Base-by-base conservation (phyloP, 2,797 vertebrate genomes). In the Petrocephalus schoutedeni region DNA sequence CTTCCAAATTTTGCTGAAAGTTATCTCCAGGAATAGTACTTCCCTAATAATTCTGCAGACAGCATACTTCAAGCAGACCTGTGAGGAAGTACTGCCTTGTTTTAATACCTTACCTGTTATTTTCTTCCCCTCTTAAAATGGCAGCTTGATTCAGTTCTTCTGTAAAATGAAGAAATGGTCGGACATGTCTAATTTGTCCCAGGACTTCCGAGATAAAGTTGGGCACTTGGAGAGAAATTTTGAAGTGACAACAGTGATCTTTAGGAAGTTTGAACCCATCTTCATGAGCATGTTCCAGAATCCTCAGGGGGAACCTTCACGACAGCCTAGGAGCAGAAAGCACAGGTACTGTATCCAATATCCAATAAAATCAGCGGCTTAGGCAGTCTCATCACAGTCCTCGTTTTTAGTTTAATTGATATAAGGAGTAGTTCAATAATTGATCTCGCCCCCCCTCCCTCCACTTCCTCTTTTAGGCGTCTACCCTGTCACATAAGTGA, bases 121-220 rank as follows among this genome's bases (percentile, higher is more conserved):
- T 64, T n/a, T 49, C 14, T 36, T 61, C 56, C 71, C 74, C 74
- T 80, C 19, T 80, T 36, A 32, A 32, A 51, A 54, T 71, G 53
- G 32, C 92, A 98, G 97, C 91, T 94, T 99, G 92, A 99, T 99
- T 94, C 97, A 99, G 95, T 99, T 99, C 95, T 99, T 99, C 94
- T 98, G 94, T 74, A 99, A 99, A 95, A 99, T 99, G 97, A 98
- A 97, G 94, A 99, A 98, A 87, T 99, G 98, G 98, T 96, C 97
- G 77, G 97, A 99, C 93, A 99, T 99, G 98, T 97, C 97, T 32
- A 97, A 97, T 90, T 94, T 98, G 23, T 92, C 96, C 0, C 97
- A 97, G 91, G 96, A 98, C 89, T 99, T 99, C 93, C 92, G 97
- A 87, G 96, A 96, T 84, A 96, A 98, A 23, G 95, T 99, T 91